phyloP scores from a whole-genome alignment of 2,888 invertebrate species.

The Eurytoma adleriae region DNA sequence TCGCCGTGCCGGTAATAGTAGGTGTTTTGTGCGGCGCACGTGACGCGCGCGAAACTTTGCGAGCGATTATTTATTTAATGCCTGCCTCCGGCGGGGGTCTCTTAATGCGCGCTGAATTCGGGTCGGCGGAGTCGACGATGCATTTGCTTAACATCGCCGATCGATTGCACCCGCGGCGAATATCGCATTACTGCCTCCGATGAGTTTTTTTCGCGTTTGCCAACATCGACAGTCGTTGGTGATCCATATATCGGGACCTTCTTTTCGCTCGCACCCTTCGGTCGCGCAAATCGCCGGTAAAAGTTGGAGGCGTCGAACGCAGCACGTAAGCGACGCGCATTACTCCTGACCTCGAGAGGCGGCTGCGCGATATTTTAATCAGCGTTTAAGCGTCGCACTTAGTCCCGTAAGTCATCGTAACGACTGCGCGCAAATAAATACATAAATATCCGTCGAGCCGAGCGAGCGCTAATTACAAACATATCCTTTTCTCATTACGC shows the following conservation, averaged over 20 bases:
- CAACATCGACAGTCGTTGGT: too few species aligned
- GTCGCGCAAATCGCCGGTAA: too few species aligned
- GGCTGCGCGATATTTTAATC: not conserved
- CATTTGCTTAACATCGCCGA: too few species aligned
- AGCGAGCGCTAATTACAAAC: not conserved
- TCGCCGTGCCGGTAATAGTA: slow-evolving; percentile 54
- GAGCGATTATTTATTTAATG: slow-evolving; percentile 65
- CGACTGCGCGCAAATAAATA: not conserved
- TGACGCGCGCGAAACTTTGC: slow-evolving; percentile 56
- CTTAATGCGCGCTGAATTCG: slow-evolving; percentile 55
- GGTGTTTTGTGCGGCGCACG: slow-evolving; percentile 63
- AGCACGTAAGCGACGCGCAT: too few species aligned
- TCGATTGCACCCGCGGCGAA: too few species aligned
- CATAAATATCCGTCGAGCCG: not conserved
- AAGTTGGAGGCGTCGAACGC: too few species aligned
- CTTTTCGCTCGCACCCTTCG: too few species aligned
- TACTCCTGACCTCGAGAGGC: not conserved
- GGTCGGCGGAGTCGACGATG: slow-evolving; percentile 6
- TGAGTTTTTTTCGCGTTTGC: too few species aligned
- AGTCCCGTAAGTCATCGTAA: not conserved
- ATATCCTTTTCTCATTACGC: not conserved
- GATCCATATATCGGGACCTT: too few species aligned
- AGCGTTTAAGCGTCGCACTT: too few species aligned
- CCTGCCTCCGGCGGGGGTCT: slow-evolving; percentile 60
- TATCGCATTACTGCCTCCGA: too few species aligned